Evolutionary conservation across 1,140 invertebrate genomes (phyloP), one percentile per base, ranked within the genome.

Genomic region (Oryctes rhinoceros): DNA sequence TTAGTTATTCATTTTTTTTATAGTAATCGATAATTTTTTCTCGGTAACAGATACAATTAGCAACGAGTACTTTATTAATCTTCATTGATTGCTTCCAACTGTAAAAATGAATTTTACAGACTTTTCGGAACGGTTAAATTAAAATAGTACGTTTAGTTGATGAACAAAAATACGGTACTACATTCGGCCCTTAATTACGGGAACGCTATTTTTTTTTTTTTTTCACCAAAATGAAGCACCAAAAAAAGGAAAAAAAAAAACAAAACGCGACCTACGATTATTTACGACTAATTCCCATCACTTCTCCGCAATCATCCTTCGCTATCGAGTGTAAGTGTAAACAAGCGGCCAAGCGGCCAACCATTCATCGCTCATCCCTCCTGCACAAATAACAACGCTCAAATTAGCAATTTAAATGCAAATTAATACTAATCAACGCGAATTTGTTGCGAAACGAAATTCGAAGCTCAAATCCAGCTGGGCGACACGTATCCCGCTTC

Each of bases 321-420:
- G 49, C 11, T 53, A 53, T 53, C 9, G 49, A 53, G 49, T 53
- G n/a, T 53, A 53, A 53, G 13, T 53, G 49, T 53, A 53, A 53
- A 53, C 49, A 53, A 53, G 49, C 49, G 49, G 4, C 4, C 49
- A 53, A n/a, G 49, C 11, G 49, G 13, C n/a, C n/a, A 44, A 10
- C 39, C 9, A n/a, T 13, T 53, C 49, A 53, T 53, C 13, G 49
- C 49, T 13, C n/a, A 53, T 53, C 49, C 18, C 18, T 18, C 20
- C 65, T 35, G 7, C 30, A 67, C 65, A 67, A 67, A 67, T 24
- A 67, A 11, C 5, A 67, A 67, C 65, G 18, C 7, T 67, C 11
- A 35, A 67, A 67, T 67, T 67, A 35, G 65, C 65, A 67, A 67
- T 67, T 67, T 67, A 67, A 67, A 67, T 67, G 65, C 65, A 67